phyloP scores from a whole-genome alignment of 2,888 invertebrate species.

The Leptogaster cylindrica region DNA sequence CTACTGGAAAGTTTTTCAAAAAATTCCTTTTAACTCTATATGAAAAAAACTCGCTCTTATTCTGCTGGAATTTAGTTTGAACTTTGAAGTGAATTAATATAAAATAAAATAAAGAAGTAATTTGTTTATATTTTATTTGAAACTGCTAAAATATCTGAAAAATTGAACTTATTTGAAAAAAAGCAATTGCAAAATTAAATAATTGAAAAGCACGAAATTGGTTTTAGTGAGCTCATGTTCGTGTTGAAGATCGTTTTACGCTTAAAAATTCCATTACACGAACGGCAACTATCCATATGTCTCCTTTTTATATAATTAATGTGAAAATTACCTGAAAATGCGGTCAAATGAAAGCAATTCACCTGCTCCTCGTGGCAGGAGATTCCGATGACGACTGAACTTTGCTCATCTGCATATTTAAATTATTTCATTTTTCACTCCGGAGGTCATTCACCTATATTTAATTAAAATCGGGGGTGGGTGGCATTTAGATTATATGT shows the following conservation, averaged over 20 bases:
- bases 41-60: too few species aligned
- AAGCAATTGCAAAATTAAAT: background rate
- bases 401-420: background rate
- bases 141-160: background rate
- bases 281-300: background rate
- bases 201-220: background rate
- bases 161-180: background rate
- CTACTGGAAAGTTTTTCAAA: background rate
- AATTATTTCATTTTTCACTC: background rate
- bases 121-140: too few species aligned
- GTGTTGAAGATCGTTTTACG: background rate
- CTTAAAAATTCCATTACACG: background rate
- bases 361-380: background rate
- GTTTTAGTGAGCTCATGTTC: background rate
- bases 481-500: background rate
- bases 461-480: background rate
- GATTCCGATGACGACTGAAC: background rate
- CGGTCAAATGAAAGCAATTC: constrained; percentile 1
- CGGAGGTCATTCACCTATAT: background rate
- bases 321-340: background rate
- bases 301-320: constrained; percentile 5
- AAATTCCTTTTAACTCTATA: too few species aligned
- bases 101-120: too few species aligned
- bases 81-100: too few species aligned
- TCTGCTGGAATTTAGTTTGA: too few species aligned